Conservation (phyloP, 1,140 invertebrate species). For the Cylas formicarius region DNA sequence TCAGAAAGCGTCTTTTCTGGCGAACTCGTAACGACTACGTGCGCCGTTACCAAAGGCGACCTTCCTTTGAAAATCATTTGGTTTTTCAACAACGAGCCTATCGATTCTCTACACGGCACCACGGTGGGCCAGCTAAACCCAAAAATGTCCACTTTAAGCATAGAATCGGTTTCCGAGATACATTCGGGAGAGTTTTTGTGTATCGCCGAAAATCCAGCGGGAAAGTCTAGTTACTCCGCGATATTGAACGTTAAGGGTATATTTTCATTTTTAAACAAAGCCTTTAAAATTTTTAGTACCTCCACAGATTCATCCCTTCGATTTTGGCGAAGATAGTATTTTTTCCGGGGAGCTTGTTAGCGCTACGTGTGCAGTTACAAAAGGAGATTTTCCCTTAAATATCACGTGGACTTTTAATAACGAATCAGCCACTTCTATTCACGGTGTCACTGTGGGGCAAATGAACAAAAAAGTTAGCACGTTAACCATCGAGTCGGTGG, state of each 20-base stretch:
- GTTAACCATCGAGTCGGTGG: conserved; percentile 52
- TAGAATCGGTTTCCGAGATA: conserved; percentile 48
- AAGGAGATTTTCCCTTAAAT: conserved; percentile 61
- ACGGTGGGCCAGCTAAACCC: conserved; percentile 45
- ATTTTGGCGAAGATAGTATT: conserved; percentile 61
- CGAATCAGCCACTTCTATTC: conserved; percentile 31
- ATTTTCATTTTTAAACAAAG: not conserved
- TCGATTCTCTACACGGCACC: conserved; percentile 39
- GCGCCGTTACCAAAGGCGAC: conserved; percentile 69
- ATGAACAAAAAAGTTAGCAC: conserved; percentile 50
- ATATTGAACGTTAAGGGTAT: conserved; percentile 57
- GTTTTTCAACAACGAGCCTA: conserved; percentile 38
- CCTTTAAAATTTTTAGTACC: conserved; percentile 44
- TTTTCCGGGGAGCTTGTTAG: conserved; percentile 60
- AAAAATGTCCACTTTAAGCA: conserved; percentile 51
- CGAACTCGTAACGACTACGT: conserved; percentile 61
- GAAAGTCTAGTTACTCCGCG: conserved; percentile 52
- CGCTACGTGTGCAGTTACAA: conserved; percentile 55
- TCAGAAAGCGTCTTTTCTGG: conserved; percentile 63
- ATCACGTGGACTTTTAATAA: conserved; percentile 57
- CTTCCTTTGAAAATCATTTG: conserved; percentile 65
- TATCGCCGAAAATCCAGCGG: conserved; percentile 52
- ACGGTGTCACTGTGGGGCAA: conserved; percentile 42
- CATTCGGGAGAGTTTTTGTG: conserved; percentile 60
- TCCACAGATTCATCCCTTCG: conserved; percentile 65